These are phyloP conservation scores for Erinaceus europaeus DNA, from an alignment of 2,113 vertebrate species.

Conservation along the genomic window DNA sequence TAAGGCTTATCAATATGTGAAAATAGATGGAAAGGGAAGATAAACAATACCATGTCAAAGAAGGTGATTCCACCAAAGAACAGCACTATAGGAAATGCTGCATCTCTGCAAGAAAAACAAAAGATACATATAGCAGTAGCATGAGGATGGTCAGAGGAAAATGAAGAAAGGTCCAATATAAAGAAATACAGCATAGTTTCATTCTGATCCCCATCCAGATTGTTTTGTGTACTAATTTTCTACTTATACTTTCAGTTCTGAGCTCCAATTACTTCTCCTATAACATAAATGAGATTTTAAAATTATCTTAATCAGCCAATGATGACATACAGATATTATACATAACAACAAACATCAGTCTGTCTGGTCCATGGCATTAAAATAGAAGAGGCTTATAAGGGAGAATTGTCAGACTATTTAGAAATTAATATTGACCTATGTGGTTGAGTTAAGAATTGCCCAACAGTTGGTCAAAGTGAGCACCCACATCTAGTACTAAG, in stretches of 20 bases:
- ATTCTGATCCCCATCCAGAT: neutral
- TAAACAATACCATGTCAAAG: neutral
- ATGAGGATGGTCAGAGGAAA: neutral
- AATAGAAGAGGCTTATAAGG: neutral
- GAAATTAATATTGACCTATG: neutral
- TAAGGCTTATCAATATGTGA: neutral
- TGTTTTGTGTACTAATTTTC: neutral
- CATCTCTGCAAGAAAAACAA: neutral
- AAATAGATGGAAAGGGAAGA: neutral
- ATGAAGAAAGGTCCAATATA: neutral
- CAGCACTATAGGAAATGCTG: neutral
- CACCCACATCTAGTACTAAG: neutral
- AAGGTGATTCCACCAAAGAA: neutral
- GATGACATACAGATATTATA: neutral
- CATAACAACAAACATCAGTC: neutral
- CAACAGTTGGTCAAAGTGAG: neutral
- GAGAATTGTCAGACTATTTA: neutral
- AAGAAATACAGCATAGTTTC: neutral
- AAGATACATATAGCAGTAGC: neutral
- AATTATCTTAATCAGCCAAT: constrained; percentile 39
- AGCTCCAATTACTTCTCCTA: neutral
- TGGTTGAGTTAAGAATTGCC: neutral
- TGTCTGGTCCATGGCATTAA: neutral
- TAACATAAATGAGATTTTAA: neutral
- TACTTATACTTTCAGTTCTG: neutral